These are phyloP conservation scores for Leptopterna dolabrata DNA, from an alignment of 2,888 invertebrate species.

Conservation along the genomic window DNA sequence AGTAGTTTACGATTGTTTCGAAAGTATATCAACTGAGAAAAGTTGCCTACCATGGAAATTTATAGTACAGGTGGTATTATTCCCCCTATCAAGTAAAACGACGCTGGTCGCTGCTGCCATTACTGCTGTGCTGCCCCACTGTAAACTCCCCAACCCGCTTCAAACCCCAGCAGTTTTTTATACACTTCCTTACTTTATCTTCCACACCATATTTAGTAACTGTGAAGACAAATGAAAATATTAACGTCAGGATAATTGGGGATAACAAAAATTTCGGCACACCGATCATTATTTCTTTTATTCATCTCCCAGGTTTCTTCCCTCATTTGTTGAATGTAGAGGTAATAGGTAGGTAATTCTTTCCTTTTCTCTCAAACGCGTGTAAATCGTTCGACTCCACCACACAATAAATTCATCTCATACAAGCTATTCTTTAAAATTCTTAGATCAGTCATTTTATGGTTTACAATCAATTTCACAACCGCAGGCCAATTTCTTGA, in stretches of 20 bases:
- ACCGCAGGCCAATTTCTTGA: no score
- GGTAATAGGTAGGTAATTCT: no score
- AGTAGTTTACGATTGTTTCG: neutral
- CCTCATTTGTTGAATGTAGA: neutral
- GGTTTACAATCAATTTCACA: no score
- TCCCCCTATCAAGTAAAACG: constrained; percentile 93
- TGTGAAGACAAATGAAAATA: neutral
- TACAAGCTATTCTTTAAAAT: no score
- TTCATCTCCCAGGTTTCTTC: neutral
- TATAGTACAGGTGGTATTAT: constrained; percentile 96
- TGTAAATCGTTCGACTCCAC: no score
- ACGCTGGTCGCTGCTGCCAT: constrained; percentile 81
- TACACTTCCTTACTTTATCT: constrained; percentile 11
- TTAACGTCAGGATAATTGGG: neutral
- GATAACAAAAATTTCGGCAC: neutral
- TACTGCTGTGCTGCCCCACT: constrained; percentile 27
- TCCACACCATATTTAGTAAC: neutral
- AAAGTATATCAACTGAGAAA: neutral
- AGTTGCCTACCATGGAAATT: constrained; percentile 89
- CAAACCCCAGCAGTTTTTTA: constrained; percentile 40
- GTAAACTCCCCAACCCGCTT: constrained; percentile 36
- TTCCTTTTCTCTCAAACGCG: neutral
- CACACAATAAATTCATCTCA: no score
- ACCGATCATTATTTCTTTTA: neutral
- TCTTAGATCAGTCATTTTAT: no score